Evolutionary conservation across 2,113 vertebrate genomes (phyloP).

Genomic region (Otus sunia): DNA sequence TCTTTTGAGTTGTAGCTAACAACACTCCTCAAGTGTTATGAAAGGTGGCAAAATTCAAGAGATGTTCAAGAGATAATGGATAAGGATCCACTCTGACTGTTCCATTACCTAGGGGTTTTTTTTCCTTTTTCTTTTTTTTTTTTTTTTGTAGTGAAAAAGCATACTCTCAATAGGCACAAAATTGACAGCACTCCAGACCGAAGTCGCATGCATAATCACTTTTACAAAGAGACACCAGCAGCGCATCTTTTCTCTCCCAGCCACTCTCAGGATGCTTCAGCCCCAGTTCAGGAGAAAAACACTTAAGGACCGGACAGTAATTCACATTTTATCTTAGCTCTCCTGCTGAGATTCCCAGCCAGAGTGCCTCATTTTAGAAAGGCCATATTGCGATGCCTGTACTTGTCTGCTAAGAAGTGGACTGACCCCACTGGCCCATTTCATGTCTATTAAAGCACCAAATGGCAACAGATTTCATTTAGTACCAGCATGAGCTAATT

Average conservation of each 20-base stretch:
- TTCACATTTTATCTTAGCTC: background rate
- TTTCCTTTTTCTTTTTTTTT: background rate
- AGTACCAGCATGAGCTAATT: background rate
- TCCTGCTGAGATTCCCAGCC: background rate
- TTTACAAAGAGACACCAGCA: background rate
- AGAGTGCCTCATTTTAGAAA: background rate
- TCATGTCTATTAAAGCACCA: background rate
- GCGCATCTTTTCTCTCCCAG: background rate
- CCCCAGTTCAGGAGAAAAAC: background rate
- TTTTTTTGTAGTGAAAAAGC: constrained; percentile 39
- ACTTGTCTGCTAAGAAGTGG: background rate
- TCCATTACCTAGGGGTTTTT: constrained; percentile 29
- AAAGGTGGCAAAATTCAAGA: constrained; percentile 62
- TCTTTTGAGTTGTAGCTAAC: constrained; percentile 57
- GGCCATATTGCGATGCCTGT: background rate
- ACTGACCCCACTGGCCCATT: background rate
- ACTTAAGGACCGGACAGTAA: background rate
- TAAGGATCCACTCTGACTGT: constrained; percentile 45
- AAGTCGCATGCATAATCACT: background rate
- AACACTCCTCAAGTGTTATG: constrained; percentile 33
- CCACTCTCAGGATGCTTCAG: background rate
- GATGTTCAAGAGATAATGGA: constrained; percentile 57
- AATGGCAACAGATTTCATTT: background rate
- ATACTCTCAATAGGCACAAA: constrained; percentile 42
- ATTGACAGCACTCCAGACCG: constrained; percentile 14